Percentiles rank a stretch among this genome's conserved stretches.
Conservation (phyloP, 1,140 invertebrate genomes). For the Drosophila athabasca region DNA sequence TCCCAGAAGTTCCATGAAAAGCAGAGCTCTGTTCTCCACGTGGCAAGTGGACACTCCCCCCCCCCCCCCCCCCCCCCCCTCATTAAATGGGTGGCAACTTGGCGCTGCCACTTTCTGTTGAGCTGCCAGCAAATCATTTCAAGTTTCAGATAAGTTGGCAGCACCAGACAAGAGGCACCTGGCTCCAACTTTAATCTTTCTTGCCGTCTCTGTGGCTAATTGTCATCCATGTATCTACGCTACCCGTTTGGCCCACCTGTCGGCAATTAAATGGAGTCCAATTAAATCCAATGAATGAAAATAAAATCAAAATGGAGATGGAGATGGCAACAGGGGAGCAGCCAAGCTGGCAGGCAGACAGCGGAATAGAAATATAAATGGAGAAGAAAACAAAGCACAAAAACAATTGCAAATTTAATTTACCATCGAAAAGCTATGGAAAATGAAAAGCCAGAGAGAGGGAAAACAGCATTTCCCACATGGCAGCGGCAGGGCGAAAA, state of each 20-base stretch:
- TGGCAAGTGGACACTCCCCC: neutral
- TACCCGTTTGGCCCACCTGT: constrained; percentile 17
- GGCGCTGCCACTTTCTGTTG: no score
- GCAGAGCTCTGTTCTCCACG: neutral
- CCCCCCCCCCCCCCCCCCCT: no score
- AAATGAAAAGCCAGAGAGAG: constrained; percentile 28
- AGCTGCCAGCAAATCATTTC: no score
- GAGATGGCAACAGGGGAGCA: constrained; percentile 4
- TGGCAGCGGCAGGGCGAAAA: neutral
- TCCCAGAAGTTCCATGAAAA: neutral
- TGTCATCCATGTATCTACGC: constrained; percentile 24
- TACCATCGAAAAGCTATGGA: constrained; percentile 1
- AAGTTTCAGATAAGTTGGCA: no score
- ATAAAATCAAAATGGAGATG: constrained; percentile 20
- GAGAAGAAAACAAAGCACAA: constrained; percentile 1
- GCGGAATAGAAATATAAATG: constrained; percentile 2
- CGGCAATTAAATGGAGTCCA: constrained; percentile 52
- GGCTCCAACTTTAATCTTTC: no score
- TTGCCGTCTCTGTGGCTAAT: constrained; percentile 11
- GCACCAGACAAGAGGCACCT: no score
- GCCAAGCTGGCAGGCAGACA: no score
- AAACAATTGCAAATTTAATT: constrained; percentile 23
- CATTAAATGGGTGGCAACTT: neutral
- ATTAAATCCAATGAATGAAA: constrained; percentile 59
- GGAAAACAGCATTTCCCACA: constrained; percentile 18